A percentile compares a stretch with the other conserved stretches of the same genome.
Conservation (phyloP, 35 echinoderm and acorn worm species). For the Holothuria glaberrima region DNA sequence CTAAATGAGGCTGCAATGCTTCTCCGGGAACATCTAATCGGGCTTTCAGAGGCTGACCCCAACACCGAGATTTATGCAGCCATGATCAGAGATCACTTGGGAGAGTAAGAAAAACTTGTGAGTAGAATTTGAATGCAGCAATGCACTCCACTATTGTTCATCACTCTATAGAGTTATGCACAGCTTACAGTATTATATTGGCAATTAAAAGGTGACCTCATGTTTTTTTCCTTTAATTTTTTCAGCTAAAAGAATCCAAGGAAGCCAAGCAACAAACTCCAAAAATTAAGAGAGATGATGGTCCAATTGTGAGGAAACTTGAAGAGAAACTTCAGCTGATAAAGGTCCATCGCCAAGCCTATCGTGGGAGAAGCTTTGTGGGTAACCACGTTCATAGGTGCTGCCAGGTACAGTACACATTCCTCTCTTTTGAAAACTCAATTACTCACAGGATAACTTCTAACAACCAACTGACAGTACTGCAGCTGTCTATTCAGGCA, state of each 20-base stretch:
- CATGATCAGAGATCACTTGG: not conserved
- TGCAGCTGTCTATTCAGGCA: too few relatives aligned
- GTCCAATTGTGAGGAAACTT: conserved; percentile 15
- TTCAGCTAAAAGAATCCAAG: not conserved
- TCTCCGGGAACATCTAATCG: too few relatives aligned
- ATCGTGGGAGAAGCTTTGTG: not conserved
- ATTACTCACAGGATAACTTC: too few relatives aligned
- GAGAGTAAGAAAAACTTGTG: not conserved
- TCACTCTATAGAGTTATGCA: not conserved
- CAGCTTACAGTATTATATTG: too few relatives aligned
- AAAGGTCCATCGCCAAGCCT: conserved; percentile 2
- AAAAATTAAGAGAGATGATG: not conserved
- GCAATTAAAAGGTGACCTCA: too few relatives aligned
- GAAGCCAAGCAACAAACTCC: too few relatives aligned
- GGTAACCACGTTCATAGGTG: conserved; percentile 26
- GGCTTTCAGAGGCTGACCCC: too few relatives aligned
- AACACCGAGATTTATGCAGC: not conserved
- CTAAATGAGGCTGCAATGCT: too few relatives aligned
- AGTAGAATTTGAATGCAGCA: too few relatives aligned
- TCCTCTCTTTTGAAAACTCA: too few relatives aligned
- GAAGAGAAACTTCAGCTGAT: not conserved
- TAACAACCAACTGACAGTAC: too few relatives aligned
- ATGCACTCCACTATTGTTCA: not conserved
- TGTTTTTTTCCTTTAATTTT: not conserved
- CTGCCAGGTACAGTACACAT: conserved; percentile 12